Evolutionary conservation across 64 coral and sea anemone genomes (phyloP).

Genomic region (Dendronephthya gigantea): DNA sequence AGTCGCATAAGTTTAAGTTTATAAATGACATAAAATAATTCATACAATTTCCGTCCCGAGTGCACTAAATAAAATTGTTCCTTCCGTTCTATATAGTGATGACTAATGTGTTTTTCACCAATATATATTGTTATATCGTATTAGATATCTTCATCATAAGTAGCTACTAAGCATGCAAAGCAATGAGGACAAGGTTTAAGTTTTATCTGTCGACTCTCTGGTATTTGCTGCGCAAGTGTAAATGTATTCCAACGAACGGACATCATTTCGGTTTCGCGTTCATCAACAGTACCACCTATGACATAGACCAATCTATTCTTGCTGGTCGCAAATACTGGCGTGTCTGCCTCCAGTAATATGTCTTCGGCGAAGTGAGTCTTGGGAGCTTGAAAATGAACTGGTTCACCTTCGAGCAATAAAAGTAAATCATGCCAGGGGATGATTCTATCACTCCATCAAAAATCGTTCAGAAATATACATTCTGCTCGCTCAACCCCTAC

Average conservation of each 20-base stretch:
- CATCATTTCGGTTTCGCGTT: conserved; percentile 24
- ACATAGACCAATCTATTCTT: conserved; percentile 23
- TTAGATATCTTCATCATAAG: too few relatives aligned
- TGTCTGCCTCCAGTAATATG: conserved; percentile 15
- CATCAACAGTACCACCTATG: background rate
- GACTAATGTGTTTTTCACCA: too few relatives aligned
- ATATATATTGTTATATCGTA: too few relatives aligned
- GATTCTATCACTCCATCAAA: conserved; percentile 19
- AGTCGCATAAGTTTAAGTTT: too few relatives aligned
- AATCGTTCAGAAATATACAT: conserved; percentile 28
- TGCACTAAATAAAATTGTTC: too few relatives aligned
- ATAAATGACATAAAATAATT: too few relatives aligned
- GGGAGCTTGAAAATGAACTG: background rate
- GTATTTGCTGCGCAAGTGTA: background rate
- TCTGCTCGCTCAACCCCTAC: conserved; percentile 13
- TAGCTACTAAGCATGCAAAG: background rate
- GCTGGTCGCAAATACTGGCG: conserved; percentile 22
- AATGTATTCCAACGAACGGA: conserved; percentile 18
- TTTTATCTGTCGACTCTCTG: background rate
- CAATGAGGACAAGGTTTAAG: background rate
- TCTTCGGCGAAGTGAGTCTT: conserved; percentile 24
- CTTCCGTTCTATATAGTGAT: too few relatives aligned
- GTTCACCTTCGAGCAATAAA: conserved; percentile 27
- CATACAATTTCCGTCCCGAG: too few relatives aligned
- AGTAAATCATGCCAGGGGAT: conserved; percentile 23